These are phyloP conservation scores for Eira barbara DNA, from an alignment of 2,113 vertebrate species.

Conservation along the genomic window DNA sequence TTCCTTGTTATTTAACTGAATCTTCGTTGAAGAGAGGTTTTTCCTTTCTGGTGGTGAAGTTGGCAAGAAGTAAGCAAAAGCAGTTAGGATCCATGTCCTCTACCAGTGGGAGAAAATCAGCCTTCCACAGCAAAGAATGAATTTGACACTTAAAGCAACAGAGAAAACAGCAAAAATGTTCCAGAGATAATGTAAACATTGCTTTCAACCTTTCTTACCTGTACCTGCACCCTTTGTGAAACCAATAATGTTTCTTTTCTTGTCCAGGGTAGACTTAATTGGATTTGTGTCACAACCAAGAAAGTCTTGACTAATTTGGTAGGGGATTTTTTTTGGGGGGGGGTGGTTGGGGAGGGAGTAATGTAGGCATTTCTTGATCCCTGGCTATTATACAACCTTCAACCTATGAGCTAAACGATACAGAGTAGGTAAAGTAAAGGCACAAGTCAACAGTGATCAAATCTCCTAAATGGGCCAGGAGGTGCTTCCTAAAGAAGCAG, in stretches of 20 bases:
- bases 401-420: neutral
- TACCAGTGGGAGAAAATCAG: neutral
- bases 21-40: neutral
- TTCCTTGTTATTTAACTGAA: neutral
- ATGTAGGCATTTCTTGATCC: neutral
- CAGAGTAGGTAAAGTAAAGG: neutral
- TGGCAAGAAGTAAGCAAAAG: neutral
- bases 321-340: neutral
- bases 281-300: slow-evolving; percentile 32
- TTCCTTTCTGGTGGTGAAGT: neutral
- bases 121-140: neutral
- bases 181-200: neutral
- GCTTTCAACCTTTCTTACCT: neutral
- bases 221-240: neutral
- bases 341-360: too few relatives aligned
- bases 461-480: neutral
- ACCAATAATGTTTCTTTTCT: neutral
- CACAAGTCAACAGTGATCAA: neutral
- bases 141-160: neutral
- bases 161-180: neutral
- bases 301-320: neutral
- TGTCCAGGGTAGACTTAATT: neutral
- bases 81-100: neutral
- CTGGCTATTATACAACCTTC: neutral
- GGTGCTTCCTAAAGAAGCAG: neutral